Conservation (phyloP, 92 coral and sea anemone species). For the Pocillopora grandis region DNA sequence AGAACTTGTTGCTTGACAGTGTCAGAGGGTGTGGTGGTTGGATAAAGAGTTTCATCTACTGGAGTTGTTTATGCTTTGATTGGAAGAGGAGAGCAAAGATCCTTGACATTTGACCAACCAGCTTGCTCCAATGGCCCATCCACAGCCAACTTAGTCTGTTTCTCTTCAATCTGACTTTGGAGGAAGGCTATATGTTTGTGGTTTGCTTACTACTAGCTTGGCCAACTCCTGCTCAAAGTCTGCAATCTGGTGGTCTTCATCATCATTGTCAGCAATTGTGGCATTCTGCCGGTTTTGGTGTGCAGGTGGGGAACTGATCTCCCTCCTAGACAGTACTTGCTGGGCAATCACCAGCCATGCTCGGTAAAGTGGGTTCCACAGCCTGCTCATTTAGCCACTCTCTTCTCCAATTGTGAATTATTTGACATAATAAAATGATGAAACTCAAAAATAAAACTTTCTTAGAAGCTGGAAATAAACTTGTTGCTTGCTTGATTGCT, state of each 20-base stretch:
- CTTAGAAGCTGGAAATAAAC: no score
- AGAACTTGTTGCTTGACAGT: background rate
- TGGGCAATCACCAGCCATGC: constrained; percentile 11
- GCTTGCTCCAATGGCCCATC: background rate
- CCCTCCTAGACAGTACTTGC: constrained; percentile 9
- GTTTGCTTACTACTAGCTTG: background rate
- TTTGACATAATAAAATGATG: background rate
- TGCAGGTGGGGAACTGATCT: background rate
- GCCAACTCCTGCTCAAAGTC: background rate
- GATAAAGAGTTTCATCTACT: background rate
- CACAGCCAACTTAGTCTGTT: background rate
- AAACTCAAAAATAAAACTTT: no score
- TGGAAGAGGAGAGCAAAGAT: background rate
- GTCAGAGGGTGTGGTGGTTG: background rate
- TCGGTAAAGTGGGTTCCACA: constrained; percentile 16
- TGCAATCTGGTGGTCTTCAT: constrained; percentile 5
- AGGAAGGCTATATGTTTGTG: background rate
- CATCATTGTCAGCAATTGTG: background rate
- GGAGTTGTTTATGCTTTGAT: background rate
- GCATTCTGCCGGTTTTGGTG: background rate
- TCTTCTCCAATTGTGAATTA: background rate
- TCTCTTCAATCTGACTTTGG: background rate
- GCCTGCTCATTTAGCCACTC: constrained; percentile 11
- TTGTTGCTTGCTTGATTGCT: no score
- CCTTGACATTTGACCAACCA: constrained; percentile 16